Evolutionary conservation across 2,888 invertebrate species (phyloP).

Genomic region (Diarsia mendica): DNA sequence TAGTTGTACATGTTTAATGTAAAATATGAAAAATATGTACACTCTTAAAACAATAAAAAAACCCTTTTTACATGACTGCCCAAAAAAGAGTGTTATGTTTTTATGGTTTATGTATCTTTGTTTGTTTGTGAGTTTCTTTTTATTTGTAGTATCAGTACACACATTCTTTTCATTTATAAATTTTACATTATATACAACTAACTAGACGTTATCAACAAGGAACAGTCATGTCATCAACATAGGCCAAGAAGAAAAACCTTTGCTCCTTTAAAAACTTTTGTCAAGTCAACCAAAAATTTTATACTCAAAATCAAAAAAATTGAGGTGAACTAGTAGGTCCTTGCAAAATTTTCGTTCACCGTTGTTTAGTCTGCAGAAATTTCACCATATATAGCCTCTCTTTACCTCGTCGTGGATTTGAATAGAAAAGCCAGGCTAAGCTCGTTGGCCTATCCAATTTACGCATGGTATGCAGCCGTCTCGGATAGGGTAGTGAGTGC

Average conservation of each 20-base stretch:
- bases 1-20: background rate
- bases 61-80: too few species aligned
- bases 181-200: too few species aligned
- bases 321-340: background rate
- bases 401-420: slow-evolving; percentile 31
- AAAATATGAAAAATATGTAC: background rate
- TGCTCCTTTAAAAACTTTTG: too few species aligned
- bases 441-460: slow-evolving; percentile 55
- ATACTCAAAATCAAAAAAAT: background rate
- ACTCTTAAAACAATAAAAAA: background rate
- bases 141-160: too few species aligned
- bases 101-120: too few species aligned
- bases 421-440: slow-evolving; percentile 44
- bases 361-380: background rate
- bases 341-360: background rate
- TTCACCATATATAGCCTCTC: slow-evolving; percentile 2
- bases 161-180: too few species aligned
- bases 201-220: too few species aligned
- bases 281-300: background rate
- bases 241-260: too few species aligned
- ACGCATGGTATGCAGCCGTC: slow-evolving; percentile 60
- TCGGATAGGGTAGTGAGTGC: slow-evolving; percentile 1
- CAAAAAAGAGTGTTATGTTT: too few species aligned
- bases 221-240: too few species aligned
- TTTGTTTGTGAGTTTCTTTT: too few species aligned